Evolutionary conservation across 2,888 invertebrate genomes (phyloP), one percentile per base, ranked within the genome.

Genomic region (Erebia palarica): DNA sequence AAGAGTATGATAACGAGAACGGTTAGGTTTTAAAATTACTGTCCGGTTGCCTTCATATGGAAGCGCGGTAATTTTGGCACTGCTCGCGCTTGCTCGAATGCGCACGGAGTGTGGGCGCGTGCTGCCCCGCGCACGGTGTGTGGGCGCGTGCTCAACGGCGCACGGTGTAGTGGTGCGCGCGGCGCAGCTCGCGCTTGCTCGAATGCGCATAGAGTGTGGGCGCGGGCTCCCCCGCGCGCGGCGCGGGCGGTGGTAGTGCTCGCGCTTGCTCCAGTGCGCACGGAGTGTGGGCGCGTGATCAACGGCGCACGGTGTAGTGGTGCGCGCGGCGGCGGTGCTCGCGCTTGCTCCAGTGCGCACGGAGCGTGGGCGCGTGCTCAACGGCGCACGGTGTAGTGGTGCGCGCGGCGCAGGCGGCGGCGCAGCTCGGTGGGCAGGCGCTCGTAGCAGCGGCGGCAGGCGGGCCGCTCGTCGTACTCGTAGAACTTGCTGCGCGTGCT

Each of bases 371-470:
- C 5, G 18, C 51, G 53, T 13, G 70, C 21, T 77, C 82, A 86
- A 42, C 91, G 85, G 9, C 91, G 95, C 77, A 96, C 95, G 58
- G 96, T 96, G 82, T 96, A 95, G 84, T 97, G 96, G 83, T 97
- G 97, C 79, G 98, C 97, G 77, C 97, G 96, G 77, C 98, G 96
- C 87, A 99, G 94, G 18, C 99, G 95, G 77, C 98, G 97, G 72
- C 98, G 96, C 80, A 99, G 93, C 90, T 99, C 99, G 53, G 95
- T 94, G 0, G 99, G 99, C 90, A 99, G 98, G 84, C 96, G 96
- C 83, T 99, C 99, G 89, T 99, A 99, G 91, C 99, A 99, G 82
- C 98, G 97, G 91, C 99, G 99, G 94, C 99, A 99, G 13, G 98
- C 98, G 49, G 99, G 99, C 84, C 98, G 98, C 92, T 99, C 95